Evolutionary conservation across 1,140 invertebrate species (phyloP), one percentile per base, ranked within the genome.

Genomic region (Euschistus heros): DNA sequence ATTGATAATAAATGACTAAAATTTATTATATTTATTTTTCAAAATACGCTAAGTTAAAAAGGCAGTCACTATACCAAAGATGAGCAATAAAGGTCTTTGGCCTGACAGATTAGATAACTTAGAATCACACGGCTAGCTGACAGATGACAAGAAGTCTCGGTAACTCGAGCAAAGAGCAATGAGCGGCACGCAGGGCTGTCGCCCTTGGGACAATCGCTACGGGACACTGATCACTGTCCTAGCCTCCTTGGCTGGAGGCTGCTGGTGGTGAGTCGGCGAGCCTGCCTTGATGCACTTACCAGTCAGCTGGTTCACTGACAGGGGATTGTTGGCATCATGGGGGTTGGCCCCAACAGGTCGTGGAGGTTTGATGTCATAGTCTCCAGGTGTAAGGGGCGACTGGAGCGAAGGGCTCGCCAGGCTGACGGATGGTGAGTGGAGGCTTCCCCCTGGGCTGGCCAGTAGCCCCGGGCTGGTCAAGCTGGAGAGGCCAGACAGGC

Each of bases 251-350:
- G 66, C 65, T 47, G 50, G 14, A 20, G 52, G 54, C n/a, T 60
- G 37, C 33, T 26, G 50, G 27, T 17, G 65, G 44, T 66, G 44
- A 47, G 59, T 42, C 13, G 67, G 52, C 15, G 42, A 65, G 1
- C 67, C 66, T 62, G 68, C 83, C 71, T 83, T 82, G 69, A 83
- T 80, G 76, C 82, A 84, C 78, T 85, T 82, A 69, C 84, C 88
- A 46, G 89, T 92, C 66, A 92, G 77, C 76, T 91, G 88, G 71
- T 91, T 91, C 37, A 94, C 89, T 75, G 88, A 91, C 26, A 92
- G 79, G 24, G 91, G 91, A 80, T 93, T 93, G 77, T 94, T 93
- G 65, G 89, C 87, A 78, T 92, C 90, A 70, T 90, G 84, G 14
- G 91, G 91, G 77, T 93, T 92, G 13, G 90, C 91, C 63, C 90